Base-by-base conservation (phyloP, 2,888 invertebrate species). In the Smittia aterrima region DNA sequence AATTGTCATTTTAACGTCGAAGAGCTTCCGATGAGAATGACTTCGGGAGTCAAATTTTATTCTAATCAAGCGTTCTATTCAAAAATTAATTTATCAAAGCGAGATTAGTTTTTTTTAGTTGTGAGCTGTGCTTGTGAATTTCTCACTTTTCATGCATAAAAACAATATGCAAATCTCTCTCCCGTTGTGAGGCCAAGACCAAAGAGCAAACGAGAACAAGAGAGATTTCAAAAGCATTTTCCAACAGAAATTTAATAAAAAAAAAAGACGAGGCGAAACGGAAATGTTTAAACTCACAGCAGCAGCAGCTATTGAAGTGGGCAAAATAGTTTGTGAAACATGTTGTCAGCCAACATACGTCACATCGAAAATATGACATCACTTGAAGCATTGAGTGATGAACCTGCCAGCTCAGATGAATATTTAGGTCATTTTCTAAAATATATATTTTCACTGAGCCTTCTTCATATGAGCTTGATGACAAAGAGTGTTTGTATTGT, bases 331-430 rank as follows among this genome's bases (percentile, higher is more conserved):
- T 32, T 11, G 9, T 22, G 47, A 58, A 18, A 58, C 58, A 58
- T 22, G 11, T 18, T 20, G 18, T 32, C 32, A 32, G 32, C 20
- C 4, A 22, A 58, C 58, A 58, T 22, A 18, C n/a, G 3, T 47
- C 53, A 47, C 18, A 47, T 16, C 47, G 27, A 16, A 25, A 54
- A 54, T 70, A 27, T 70, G 70, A 54, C 54, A 27, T 22, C 27
- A n/a, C 16, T 27, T 70, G n/a, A n/a, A n/a, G n/a, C n/a, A n/a
- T n/a, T n/a, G 54, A 70, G 54, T 70, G 70, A 70, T 70, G 70
- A 70, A 70, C 27, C 25, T 54, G 13, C 32, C 54, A 70, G 41
- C 38, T 7, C 47, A 47, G 53, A 54, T 70, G 54, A 70, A 54
- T 70, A 70, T 70, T 70, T 54, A 54, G 70, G 70, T 70, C 70